Percentiles rank a stretch among this genome's conserved stretches.
Conservation (phyloP, 2,113 vertebrate species). For the Camelus bactrianus region DNA sequence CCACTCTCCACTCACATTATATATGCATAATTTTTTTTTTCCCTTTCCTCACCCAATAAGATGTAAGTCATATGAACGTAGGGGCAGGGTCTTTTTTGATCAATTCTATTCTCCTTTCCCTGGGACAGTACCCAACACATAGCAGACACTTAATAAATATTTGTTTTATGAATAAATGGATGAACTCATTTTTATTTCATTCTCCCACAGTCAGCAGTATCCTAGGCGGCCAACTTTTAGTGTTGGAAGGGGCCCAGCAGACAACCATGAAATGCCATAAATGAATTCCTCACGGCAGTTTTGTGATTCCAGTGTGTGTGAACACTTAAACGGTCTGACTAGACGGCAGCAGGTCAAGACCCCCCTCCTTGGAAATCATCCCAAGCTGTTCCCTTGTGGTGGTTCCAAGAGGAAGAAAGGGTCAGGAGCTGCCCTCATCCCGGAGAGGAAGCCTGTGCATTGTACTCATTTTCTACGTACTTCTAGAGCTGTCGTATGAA, state of each 20-base stretch:
- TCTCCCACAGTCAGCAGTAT: slow-evolving; percentile 75
- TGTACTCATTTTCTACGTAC: slow-evolving; percentile 71
- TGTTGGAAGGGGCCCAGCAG: slow-evolving; percentile 76
- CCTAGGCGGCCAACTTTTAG: slow-evolving; percentile 72
- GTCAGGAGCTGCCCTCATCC: slow-evolving; percentile 29
- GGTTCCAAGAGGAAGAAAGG: slow-evolving; percentile 75
- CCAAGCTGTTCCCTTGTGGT: slow-evolving; percentile 74
- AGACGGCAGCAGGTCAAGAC: slow-evolving; percentile 65
- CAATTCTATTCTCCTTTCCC: slow-evolving; percentile 46
- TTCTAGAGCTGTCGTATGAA: slow-evolving; percentile 77
- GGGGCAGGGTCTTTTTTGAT: not conserved
- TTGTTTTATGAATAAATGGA: slow-evolving; percentile 72
- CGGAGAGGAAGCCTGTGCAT: slow-evolving; percentile 69
- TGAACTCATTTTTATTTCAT: slow-evolving; percentile 69
- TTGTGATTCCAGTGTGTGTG: slow-evolving; percentile 76
- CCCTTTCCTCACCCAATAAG: not conserved
- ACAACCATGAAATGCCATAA: slow-evolving; percentile 73
- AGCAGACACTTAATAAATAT: slow-evolving; percentile 73
- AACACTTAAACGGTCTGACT: slow-evolving; percentile 74
- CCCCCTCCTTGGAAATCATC: slow-evolving; percentile 75
- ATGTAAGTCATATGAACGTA: slow-evolving; percentile 40
- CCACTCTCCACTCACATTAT: not conserved
- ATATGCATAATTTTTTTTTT: not conserved
- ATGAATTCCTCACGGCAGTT: slow-evolving; percentile 77
- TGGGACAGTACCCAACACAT: slow-evolving; percentile 23